These are phyloP conservation scores for Palythoa grandiflora DNA, from an alignment of 92 coral and sea anemone species.

Conservation along the genomic window DNA sequence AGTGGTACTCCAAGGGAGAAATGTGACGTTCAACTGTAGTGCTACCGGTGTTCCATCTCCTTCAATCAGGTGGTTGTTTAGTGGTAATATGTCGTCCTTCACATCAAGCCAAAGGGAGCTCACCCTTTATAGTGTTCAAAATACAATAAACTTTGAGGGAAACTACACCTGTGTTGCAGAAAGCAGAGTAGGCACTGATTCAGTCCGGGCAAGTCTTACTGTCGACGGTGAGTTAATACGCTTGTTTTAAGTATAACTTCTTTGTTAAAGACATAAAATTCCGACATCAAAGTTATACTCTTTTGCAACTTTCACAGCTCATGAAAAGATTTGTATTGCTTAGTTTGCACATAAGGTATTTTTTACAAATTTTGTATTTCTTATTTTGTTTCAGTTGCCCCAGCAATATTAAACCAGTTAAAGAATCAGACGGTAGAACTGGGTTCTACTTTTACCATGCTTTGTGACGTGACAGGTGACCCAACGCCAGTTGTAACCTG, in stretches of 20 bases:
- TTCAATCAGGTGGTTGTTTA: neutral
- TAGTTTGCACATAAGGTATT: no score
- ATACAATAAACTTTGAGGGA: constrained; percentile 1
- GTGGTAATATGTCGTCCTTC: constrained; percentile 2
- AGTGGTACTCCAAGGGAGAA: neutral
- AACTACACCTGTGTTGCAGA: constrained; percentile 20
- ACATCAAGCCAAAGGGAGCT: neutral
- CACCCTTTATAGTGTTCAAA: neutral
- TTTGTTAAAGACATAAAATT: no score
- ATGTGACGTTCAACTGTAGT: constrained; percentile 12
- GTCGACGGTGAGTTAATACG: neutral
- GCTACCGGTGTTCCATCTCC: constrained; percentile 4
- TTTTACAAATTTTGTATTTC: neutral
- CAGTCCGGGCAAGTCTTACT: neutral
- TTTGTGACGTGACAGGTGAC: constrained; percentile 13
- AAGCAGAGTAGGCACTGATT: neutral
- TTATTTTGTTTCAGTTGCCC: neutral
- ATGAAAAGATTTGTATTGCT: no score
- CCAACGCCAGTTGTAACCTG: neutral
- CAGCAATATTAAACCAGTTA: neutral
- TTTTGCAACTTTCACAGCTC: no score
- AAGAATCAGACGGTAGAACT: constrained; percentile 12
- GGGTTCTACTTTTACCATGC: constrained; percentile 9
- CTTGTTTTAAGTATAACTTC: neutral
- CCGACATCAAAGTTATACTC: no score